Evolutionary conservation across 2,888 invertebrate genomes (phyloP), one percentile per base, ranked within the genome.

Genomic region (Elysia crispata): DNA sequence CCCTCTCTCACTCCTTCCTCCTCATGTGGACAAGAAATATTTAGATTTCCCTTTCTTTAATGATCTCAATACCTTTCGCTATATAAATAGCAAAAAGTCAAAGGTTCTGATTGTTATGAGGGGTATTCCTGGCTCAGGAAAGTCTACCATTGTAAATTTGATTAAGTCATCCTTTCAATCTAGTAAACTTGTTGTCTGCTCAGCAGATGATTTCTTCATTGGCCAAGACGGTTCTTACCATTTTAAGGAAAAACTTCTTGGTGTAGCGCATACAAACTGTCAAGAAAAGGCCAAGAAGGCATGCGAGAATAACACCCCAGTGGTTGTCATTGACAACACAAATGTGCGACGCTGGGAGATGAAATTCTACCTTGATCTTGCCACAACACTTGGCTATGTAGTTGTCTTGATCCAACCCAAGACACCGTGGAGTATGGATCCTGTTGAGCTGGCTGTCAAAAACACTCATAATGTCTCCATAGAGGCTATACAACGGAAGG

Each of bases 101-200:
- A 86, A 87, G 83, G 87, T 90, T 1, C 87, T 92, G 85, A 90
- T 92, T 80, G 86, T 92, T 20, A 90, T 92, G 90, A 84, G 92
- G 76, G 92, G 92, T 8, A 82, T 92, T 11, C 89, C 92, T n/a
- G 92, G 92, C 1, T 90, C 91, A 41, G 92, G 92, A 5, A 92
- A 92, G 84, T 90, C 91, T 1, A 90, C 89, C 1, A 69, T 92
- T 28, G 90, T 88, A 0, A 84, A 86, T 23, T 62, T 81, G 28
- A 86, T 92, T 6, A 81, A 83, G 77, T 76, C 83, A 13, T 69
- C 84, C 0, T 92, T 90, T 81, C 81, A 82, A 18, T 6, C 60
- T 18, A 60, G n/a, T 15, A 74, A 81, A 28, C 81, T 86, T 25
- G 86, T 87, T 8, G 85, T 91, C 11, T 92, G 92, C 82, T 91